Conservation (phyloP, 2,113 vertebrate genomes). For the Riparia riparia region DNA sequence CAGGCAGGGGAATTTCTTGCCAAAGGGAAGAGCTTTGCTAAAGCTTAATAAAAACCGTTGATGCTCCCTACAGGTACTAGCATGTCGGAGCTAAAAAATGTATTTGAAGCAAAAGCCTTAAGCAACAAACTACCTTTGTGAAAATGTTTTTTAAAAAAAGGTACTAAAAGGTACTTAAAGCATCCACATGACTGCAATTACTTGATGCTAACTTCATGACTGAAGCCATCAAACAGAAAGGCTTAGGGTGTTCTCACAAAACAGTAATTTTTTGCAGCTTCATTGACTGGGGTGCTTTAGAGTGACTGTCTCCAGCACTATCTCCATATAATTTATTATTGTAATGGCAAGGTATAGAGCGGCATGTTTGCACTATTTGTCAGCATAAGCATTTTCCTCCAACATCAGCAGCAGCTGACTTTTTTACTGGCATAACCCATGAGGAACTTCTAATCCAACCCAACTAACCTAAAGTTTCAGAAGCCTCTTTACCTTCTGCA, state of each 20-base stretch:
- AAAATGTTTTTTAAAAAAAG: not conserved
- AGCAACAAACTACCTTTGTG: not conserved
- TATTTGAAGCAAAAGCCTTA: not conserved
- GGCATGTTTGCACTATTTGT: not conserved
- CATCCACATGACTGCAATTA: not conserved
- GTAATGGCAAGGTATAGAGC: not conserved
- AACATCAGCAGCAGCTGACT: not conserved
- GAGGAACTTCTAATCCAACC: not conserved
- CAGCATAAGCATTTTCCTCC: not conserved
- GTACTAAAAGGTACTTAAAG: not conserved
- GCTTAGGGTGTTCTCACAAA: not conserved
- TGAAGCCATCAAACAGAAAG: not conserved
- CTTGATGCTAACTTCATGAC: not conserved
- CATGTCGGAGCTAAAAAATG: not conserved
- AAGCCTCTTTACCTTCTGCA: not conserved
- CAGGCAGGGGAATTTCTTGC: not conserved
- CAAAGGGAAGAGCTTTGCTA: not conserved
- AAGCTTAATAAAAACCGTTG: constrained; percentile 14
- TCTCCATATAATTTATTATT: not conserved
- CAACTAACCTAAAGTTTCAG: not conserved
- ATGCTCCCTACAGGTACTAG: not conserved
- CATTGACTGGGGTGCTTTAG: not conserved
- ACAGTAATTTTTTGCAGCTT: not conserved
- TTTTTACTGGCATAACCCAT: not conserved
- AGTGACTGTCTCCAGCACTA: not conserved